phyloP scores from a whole-genome alignment of 2,797 vertebrate genomes.

The Gymnoscopelus braueri region DNA sequence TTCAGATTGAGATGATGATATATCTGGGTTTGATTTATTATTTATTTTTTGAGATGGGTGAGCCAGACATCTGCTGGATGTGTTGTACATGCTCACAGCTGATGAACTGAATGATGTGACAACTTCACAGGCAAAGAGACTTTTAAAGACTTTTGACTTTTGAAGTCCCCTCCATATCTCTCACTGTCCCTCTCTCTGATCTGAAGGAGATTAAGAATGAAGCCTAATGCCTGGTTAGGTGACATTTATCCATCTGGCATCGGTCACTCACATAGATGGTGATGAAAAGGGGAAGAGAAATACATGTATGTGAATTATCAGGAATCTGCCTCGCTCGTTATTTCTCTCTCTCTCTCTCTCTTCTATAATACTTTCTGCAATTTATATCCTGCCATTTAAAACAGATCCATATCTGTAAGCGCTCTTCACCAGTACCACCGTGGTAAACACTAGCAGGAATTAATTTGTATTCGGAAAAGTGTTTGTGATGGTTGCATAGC shows the following conservation, averaged over 20 bases:
- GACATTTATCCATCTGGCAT: constrained; percentile 78
- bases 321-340: constrained; percentile 52
- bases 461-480: constrained; percentile 53
- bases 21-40: constrained; percentile 30
- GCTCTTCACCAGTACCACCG: constrained; percentile 29
- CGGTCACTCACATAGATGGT: constrained; percentile 65
- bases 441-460: constrained; percentile 39
- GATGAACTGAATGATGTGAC: constrained; percentile 71
- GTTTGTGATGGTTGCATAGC: constrained; percentile 59
- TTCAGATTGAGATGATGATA: constrained; percentile 56
- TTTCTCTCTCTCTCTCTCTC: constrained; percentile 28
- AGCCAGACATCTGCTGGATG: neutral
- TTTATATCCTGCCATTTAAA: constrained; percentile 32
- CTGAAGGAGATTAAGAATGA: constrained; percentile 65
- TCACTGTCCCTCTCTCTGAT: constrained; percentile 52
- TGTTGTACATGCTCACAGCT: constrained; percentile 67
- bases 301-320: neutral
- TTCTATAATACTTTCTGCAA: neutral
- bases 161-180: constrained; percentile 50
- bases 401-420: constrained; percentile 24
- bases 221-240: constrained; percentile 71
- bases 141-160: constrained; percentile 60
- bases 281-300: constrained; percentile 42
- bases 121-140: constrained; percentile 71
- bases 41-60: constrained; percentile 34